Evolutionary conservation across 2,888 invertebrate species (phyloP).

Genomic region (Drosophila peninsularis): DNA sequence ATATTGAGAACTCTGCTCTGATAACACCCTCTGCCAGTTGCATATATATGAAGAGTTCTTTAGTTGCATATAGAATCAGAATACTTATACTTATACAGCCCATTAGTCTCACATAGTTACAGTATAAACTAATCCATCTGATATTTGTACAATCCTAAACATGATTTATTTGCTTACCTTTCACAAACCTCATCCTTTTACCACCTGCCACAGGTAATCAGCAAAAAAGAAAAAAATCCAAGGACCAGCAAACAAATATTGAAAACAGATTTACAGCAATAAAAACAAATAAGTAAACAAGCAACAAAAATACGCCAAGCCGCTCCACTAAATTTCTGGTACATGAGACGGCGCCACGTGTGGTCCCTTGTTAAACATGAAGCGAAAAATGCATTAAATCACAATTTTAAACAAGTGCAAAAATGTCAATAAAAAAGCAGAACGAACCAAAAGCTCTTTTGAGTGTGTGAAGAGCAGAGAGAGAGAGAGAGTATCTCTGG

Average conservation of each 20-base stretch:
- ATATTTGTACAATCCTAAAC: background rate
- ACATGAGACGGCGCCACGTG: constrained; percentile 74
- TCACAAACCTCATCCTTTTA: constrained; percentile 3
- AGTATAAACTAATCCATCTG: too few relatives aligned
- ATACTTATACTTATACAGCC: background rate
- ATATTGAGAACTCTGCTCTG: too few relatives aligned
- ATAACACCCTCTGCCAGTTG: too few relatives aligned
- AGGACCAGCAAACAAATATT: constrained; percentile 3
- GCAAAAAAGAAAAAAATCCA: background rate
- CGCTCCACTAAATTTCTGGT: constrained; percentile 50
- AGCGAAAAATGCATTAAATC: constrained; percentile 74
- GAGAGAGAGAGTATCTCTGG: background rate
- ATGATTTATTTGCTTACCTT: background rate
- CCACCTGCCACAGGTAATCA: constrained; percentile 17
- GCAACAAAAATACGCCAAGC: background rate
- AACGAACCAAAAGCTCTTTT: constrained; percentile 28
- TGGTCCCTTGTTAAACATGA: constrained; percentile 62
- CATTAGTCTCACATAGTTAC: too few relatives aligned
- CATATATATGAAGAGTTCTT: too few relatives aligned
- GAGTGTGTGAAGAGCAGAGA: constrained; percentile 30
- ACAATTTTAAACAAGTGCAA: constrained; percentile 80
- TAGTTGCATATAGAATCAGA: too few relatives aligned
- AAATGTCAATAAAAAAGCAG: constrained; percentile 71
- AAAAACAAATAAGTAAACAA: constrained; percentile 7
- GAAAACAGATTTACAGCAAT: constrained; percentile 25